Percentiles rank a stretch among this genome's conserved stretches.
Conservation (phyloP, 2,888 invertebrate genomes). For the Apodemia hepburni region DNA sequence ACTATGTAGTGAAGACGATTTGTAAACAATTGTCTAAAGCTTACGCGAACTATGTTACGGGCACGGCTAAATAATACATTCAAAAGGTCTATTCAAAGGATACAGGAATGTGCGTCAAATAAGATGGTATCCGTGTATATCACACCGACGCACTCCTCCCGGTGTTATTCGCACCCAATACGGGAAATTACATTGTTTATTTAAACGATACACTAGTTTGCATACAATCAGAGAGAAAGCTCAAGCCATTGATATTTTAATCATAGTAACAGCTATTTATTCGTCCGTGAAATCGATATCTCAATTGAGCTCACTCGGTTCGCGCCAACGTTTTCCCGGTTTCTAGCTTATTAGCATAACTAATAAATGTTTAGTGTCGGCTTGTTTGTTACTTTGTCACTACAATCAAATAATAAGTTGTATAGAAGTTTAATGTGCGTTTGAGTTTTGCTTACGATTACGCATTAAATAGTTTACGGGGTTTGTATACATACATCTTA, state of each 20-base stretch:
- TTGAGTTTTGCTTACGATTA: neutral
- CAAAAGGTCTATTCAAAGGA: too few relatives aligned
- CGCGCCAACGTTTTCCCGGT: slow-evolving; percentile 27
- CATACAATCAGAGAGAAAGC: slow-evolving; percentile 76
- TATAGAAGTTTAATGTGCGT: neutral
- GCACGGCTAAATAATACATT: too few relatives aligned
- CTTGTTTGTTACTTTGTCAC: slow-evolving; percentile 16
- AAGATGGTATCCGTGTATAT: neutral
- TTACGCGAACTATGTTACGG: too few relatives aligned
- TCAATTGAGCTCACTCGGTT: slow-evolving; percentile 34
- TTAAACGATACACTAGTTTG: slow-evolving; percentile 59
- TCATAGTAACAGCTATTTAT: slow-evolving; percentile 52
- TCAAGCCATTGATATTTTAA: slow-evolving; percentile 68
- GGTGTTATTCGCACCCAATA: slow-evolving; percentile 37
- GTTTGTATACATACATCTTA: neutral
- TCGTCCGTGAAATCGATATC: slow-evolving; percentile 61
- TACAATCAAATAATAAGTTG: slow-evolving; percentile 11
- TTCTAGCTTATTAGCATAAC: slow-evolving; percentile 29
- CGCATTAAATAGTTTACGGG: neutral
- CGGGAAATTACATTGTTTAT: slow-evolving; percentile 49
- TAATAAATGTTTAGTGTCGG: slow-evolving; percentile 31
- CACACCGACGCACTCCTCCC: slow-evolving; percentile 24
- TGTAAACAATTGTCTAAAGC: too few relatives aligned
- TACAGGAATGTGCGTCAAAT: neutral
- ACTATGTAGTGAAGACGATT: too few relatives aligned